Evolutionary conservation across 2,888 invertebrate species (phyloP), one percentile per base, ranked within the genome.

Genomic region (Baronia brevicornis): DNA sequence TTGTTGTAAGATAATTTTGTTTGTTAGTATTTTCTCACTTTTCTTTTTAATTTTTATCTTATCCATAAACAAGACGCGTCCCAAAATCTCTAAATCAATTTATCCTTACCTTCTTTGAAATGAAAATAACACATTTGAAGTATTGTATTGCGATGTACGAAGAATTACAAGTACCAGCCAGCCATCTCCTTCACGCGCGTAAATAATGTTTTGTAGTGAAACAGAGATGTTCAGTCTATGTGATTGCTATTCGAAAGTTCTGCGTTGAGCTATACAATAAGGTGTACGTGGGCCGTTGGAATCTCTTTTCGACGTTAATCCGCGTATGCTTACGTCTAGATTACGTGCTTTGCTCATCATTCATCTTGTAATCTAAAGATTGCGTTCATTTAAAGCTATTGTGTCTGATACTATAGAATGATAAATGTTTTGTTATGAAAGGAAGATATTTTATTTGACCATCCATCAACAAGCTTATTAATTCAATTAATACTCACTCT

Each of bases 31-130:
- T 46, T 50, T 51, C 41, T 46, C 51, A 53, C 50, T 50, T 46
- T 46, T 52, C 52, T 48, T n/a, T n/a, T n/a, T 44, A 47, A 50
- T 60, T 58, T 61, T 49, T 51, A 44, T 39, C 36, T 39, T 31
- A 46, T 44, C 51, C 49, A 48, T 50, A 42, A 45, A 46, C 49
- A 55, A 49, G 53, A 55, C 41, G 46, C 43, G 49, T 39, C 45
- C 46, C 47, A 45, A 50, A 48, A 60, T 54, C 51, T 62, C 54
- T 47, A 49, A 66, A 68, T 65, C 64, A 67, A 69, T 67, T 65
- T 57, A 59, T 50, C 46, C 53, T 56, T 51, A 50, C 54, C 48
- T 55, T 48, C 47, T 45, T 53, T 44, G 50, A 48, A 53, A 59
- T 56, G 51, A 57, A 60, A 58, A 59, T 55, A 51, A 53, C 51